phyloP scores from a whole-genome alignment of 2,113 vertebrate species.

The Eleginops maclovinus region DNA sequence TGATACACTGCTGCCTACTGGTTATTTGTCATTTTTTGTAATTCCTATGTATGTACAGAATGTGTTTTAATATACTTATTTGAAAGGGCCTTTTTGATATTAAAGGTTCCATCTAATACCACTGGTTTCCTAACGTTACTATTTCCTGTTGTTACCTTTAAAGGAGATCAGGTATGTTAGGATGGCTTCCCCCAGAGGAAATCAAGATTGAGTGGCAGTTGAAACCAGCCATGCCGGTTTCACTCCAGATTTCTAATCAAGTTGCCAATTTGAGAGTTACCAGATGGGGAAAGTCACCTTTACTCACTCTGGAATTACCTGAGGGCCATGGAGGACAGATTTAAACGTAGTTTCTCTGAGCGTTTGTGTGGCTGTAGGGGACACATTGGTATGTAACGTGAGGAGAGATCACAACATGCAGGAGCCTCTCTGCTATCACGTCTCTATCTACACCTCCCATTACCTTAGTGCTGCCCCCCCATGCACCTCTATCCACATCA shows the following conservation, averaged over 20 bases:
- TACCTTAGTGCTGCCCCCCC: conserved; percentile 55
- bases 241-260: conserved; percentile 60
- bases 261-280: conserved; percentile 52
- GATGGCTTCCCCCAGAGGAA: background rate
- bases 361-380: background rate
- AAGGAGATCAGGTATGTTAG: background rate
- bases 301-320: conserved; percentile 30
- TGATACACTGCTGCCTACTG: too few species aligned
- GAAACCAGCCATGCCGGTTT: conserved; percentile 39
- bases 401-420: conserved; percentile 18
- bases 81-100: background rate
- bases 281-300: conserved; percentile 54
- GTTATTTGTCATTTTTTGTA: background rate
- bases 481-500: conserved; percentile 58
- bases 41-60: background rate
- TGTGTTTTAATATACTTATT: background rate
- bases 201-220: conserved; percentile 23
- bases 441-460: conserved; percentile 56
- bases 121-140: background rate
- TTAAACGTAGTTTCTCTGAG: background rate
- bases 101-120: background rate
- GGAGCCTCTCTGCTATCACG: conserved; percentile 55
- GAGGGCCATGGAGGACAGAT: conserved; percentile 40
- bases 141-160: background rate
- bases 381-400: background rate